Conservation (phyloP, 64 coral and sea anemone species). For the Pocillopora damicornis region DNA sequence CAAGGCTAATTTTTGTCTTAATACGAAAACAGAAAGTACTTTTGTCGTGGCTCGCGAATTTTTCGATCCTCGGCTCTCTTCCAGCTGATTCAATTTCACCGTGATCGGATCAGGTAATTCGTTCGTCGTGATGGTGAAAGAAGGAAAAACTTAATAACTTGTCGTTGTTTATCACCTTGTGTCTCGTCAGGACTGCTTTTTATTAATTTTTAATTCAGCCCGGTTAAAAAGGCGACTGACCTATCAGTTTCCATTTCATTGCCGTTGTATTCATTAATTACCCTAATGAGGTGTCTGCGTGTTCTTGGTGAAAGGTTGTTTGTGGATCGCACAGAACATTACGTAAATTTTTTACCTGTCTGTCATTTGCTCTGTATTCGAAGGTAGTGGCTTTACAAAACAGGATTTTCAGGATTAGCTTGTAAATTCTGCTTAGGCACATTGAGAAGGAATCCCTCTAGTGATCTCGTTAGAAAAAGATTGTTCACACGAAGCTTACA, state of each 20-base stretch:
- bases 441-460: neutral
- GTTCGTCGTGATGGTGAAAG: neutral
- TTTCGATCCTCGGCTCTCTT: neutral
- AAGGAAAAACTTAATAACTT: neutral
- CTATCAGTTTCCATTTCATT: neutral
- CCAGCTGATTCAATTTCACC: neutral
- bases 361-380: too few species aligned
- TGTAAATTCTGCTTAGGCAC: neutral
- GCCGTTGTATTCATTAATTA: conserved; percentile 13
- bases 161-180: neutral
- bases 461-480: neutral
- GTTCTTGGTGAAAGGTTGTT: neutral
- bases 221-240: neutral
- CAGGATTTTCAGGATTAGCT: neutral
- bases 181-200: conserved; percentile 5
- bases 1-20: neutral
- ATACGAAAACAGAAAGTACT: neutral
- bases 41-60: neutral
- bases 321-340: neutral
- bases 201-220: neutral
- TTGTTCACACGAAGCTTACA: neutral
- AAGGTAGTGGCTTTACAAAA: neutral
- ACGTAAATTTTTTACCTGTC: neutral
- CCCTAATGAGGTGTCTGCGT: neutral
- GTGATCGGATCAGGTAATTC: neutral